Conservation (phyloP, 1,140 invertebrate species). For the Orius laevigatus region DNA sequence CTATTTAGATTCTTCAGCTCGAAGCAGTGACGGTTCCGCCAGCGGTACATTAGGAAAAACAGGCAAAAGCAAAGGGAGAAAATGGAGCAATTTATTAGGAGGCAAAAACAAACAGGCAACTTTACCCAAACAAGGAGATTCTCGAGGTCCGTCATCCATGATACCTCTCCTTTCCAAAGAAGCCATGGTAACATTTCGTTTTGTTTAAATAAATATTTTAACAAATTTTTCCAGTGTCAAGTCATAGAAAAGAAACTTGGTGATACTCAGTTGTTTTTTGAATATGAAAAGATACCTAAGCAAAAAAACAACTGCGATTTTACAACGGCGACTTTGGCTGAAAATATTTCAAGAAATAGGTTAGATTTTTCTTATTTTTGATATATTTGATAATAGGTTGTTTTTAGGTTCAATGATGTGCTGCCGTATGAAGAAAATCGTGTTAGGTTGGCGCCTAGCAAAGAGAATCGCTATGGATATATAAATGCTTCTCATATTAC, state of each 20-base stretch:
- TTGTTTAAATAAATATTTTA: slow-evolving; percentile 22
- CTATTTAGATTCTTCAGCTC: slow-evolving; percentile 20
- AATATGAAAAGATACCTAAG: slow-evolving; percentile 75
- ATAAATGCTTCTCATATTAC: slow-evolving; percentile 81
- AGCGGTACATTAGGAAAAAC: slow-evolving; percentile 20
- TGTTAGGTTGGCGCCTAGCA: slow-evolving; percentile 54
- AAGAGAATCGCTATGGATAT: slow-evolving; percentile 68
- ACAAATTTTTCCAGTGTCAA: slow-evolving; percentile 44
- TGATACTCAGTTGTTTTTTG: slow-evolving; percentile 65
- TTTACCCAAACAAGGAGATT: slow-evolving; percentile 18
- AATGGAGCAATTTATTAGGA: slow-evolving; percentile 22
- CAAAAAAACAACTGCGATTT: slow-evolving; percentile 51
- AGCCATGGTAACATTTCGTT: slow-evolving; percentile 40
- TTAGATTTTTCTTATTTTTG: slow-evolving; percentile 13
- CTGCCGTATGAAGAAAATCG: slow-evolving; percentile 79
- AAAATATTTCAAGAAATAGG: slow-evolving; percentile 39
- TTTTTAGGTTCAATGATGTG: slow-evolving; percentile 46
- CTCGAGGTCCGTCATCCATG: slow-evolving; percentile 40
- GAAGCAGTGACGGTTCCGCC: slow-evolving; percentile 18
- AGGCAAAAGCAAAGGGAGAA: slow-evolving; percentile 20
- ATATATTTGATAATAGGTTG: neutral
- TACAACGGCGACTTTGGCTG: slow-evolving; percentile 43
- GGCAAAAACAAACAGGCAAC: slow-evolving; percentile 18
- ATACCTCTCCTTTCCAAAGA: slow-evolving; percentile 56
- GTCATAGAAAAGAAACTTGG: slow-evolving; percentile 61